Base-by-base conservation (phyloP, 2,797 vertebrate species). In the Diplodus sargus region DNA sequence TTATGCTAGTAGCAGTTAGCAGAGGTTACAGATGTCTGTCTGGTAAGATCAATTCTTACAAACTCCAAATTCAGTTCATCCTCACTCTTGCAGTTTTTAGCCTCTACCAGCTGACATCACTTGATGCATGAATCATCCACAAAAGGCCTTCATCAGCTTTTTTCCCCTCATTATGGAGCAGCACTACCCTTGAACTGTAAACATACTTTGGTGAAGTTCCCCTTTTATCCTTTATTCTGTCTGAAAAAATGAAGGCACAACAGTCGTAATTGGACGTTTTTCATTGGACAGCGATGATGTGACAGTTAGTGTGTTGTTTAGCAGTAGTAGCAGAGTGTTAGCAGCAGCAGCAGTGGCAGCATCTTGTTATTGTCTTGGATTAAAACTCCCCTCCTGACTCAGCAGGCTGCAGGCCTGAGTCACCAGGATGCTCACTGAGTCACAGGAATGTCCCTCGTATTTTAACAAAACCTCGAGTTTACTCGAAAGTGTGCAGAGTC, bases 301-400 rank as follows among this genome's bases (percentile, higher is more conserved):
- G 23, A 64, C 39, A 18, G 16, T 49, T 15, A 22, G 20, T 39
- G 14, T 22, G 17, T 14, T 6, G 52, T 48, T 64, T 45, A n/a
- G 56, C 65, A 69, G 43, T 5, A n/a, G 28, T 0, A 64, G 57
- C 43, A 74, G 45, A 76, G 54, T 61, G 23, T 42, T 16, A 59
- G n/a, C 52, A 58, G n/a, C 3, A 76, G 34, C 52, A 70, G 70
- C 18, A 76, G 43, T 1, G 61, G 60, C 68, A 81, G 62, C 52
- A 10, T 54, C 51, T 25, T 66, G 57, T 57, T 28, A 23, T 16
- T 60, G 28, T 71, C 47, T 54, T 39, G 43, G 22, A 53, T 42
- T 64, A 48, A 65, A 76, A 65, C 45, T 62, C 14, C 1, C 18
- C 39, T 64, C 7, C 14, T 42, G 59, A 68, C 59, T 69, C 22